Conservation (phyloP, 2,888 invertebrate genomes). For the Pseudococcus longispinus region DNA sequence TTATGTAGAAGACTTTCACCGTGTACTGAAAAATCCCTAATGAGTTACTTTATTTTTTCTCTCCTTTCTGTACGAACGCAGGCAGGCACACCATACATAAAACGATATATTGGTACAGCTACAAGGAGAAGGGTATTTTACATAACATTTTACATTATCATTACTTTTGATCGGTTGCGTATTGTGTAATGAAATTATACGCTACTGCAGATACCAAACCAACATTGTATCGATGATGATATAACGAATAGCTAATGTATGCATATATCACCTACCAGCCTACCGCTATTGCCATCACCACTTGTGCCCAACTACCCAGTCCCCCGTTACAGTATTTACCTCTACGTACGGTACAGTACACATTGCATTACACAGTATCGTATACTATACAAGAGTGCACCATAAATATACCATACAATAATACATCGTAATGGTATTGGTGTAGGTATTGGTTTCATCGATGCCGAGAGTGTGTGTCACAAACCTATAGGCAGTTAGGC, state of each 20-base stretch:
- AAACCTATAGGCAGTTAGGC: background rate
- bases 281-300: background rate
- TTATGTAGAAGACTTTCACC: constrained; percentile 6
- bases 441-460: constrained; percentile 1
- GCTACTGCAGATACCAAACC: background rate
- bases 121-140: constrained; percentile 15
- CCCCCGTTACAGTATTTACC: background rate
- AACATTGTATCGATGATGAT: constrained; percentile 31
- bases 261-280: constrained; percentile 7
- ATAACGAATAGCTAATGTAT: constrained; percentile 24
- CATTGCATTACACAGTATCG: background rate
- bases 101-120: background rate
- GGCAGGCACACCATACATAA: background rate
- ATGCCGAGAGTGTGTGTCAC: background rate
- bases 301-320: background rate
- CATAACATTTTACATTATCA: constrained; percentile 17
- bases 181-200: constrained; percentile 28
- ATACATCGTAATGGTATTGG: background rate
- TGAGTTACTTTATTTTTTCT: background rate
- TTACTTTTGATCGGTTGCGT: constrained; percentile 34
- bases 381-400: background rate
- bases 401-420: background rate
- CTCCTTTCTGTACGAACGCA: background rate
- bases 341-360: background rate
- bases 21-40: background rate